Base-by-base conservation (phyloP, 2,888 invertebrate genomes). In the Aleiodes testaceus region DNA sequence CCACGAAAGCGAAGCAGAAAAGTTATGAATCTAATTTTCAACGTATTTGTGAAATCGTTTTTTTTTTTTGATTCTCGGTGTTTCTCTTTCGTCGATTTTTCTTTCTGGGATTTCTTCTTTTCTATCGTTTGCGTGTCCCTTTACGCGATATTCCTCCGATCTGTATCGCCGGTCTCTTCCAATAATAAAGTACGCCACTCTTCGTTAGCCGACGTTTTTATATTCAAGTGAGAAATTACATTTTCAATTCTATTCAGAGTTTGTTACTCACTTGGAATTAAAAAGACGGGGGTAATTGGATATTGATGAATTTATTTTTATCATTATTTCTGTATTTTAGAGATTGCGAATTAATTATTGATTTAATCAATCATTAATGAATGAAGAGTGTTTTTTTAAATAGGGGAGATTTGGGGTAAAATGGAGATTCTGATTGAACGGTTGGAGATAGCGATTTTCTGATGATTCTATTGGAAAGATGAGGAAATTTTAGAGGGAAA, bases 1-100 rank as follows among this genome's bases (percentile, higher is more conserved):
- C 80, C 72, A 79, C 80, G 78, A 80, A 80, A 84, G 81, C 81
- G 82, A 81, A 82, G 80, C 83, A 81, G 82, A 84, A 84, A 86
- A 86, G 85, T 86, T 86, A 85, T 84, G 84, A 86, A 86, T 86
- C 86, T 84, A 85, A 86, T 86, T 86, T 85, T 82, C 85, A 80
- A 79, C 81, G 83, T 81, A 82, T 84, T 83, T 82, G 81, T 82
- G 82, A 81, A 80, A 79, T 78, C 68, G 47, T 52, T 50, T 26
- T 36, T 18, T 47, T 42, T 67, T 69, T 55, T 59, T 69, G 49
- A 26, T 64, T 20, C 55, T 12, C 72, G 74, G 73, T 70, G 70
- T 70, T 68, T 72, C 59, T 18, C 67, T 67, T 47, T 50, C 16
- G 44, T 63, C 67, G 64, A 73, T 72, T 72, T 68, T 53, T 61